Base-by-base conservation (phyloP, 2,113 vertebrate species). In the Paramisgurnus dabryanus region DNA sequence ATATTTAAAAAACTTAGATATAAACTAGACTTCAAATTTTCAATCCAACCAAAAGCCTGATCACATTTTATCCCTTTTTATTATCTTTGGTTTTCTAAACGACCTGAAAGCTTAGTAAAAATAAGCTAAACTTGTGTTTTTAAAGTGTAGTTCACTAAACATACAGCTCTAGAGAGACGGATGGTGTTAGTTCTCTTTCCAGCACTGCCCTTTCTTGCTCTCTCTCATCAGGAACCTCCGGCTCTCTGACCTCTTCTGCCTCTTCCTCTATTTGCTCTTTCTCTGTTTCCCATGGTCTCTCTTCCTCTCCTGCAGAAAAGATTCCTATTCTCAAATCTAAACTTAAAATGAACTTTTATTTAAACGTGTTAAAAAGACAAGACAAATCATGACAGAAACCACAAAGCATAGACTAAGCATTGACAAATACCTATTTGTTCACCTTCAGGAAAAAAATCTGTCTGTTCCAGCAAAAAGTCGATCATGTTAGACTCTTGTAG, bases 251-350 rank as follows among this genome's bases (percentile, higher is more conserved):
- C 82, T 78, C 71, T 6, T 69, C 11, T 82, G 82, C 47, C 3
- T 27, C 34, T 66, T 74, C 76, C 39, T 18, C 66, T 13, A 7
- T 55, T 4, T 27, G 41, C 73, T 73, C 76, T 43, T 39, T 64
- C 17, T 83, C 84, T 80, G 43, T 45, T 40, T 73, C 63, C 13
- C 3, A n/a, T 22, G 3, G 45, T 81, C 85, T 61, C 22, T 53
- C 80, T 2, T 76, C 78, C 41, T 75, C 84, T 45, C 79, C 86
- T 95, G 93, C 90, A 94, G 39, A 45, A 41, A 18, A 40, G 18
- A 22, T 41, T 93, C 82, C 91, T 90, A 84, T 93, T 93, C 93
- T 93, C 78, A 88, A 93, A 74, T 89, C 93, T 85, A 88, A 85
- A 93, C 6, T 10, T 8, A 15, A 68, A 49, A 47, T 10, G 12